Base-by-base conservation (phyloP, 2,888 invertebrate genomes). In the Rhagium mordax region DNA sequence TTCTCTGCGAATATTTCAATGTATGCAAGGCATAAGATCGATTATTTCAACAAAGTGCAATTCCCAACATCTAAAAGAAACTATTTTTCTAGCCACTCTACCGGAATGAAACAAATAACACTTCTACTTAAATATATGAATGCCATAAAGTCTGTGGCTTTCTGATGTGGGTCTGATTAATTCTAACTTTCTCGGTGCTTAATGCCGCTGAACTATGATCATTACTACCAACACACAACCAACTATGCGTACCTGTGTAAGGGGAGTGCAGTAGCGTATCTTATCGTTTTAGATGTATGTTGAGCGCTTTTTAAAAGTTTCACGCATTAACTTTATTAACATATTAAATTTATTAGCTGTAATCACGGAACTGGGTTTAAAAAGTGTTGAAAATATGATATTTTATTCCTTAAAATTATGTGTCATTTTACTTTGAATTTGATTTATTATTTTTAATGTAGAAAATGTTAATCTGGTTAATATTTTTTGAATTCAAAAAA, bases 141-240 rank as follows among this genome's bases (percentile, higher is more conserved):
- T 79, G 75, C 76, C 73, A 77, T 80, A 78, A 79, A 79, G 78
- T 74, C 76, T 74, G 74, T 62, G 74, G 75, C 70, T 62, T 64
- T 70, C 73, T 80, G 81, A 84, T 81, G 83, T 82, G 83, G 84
- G 84, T 84, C 81, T 84, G 84, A 84, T 84, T 85, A 84, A 85
- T 85, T 81, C 76, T 75, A 77, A 81, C 76, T 78, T 81, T 81
- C 79, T 79, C 78, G 81, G 82, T 81, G 81, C 77, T 79, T 83
- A 83, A 81, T 82, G 84, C 81, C 74, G 77, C 75, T 76, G 81
- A 84, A 84, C 84, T 84, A 84, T 84, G 84, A 80, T 81, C 81
- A 80, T 84, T 83, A 84, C 76, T 81, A 79, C 76, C 76, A 82
- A 81, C 82, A 81, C 80, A 78, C 79, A 74, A 73, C 78, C 77